A percentile compares a stretch with the other conserved stretches of the same genome.
Evolutionary conservation across 2,888 invertebrate genomes (phyloP).

Genomic region (Nemurella pictetii): DNA sequence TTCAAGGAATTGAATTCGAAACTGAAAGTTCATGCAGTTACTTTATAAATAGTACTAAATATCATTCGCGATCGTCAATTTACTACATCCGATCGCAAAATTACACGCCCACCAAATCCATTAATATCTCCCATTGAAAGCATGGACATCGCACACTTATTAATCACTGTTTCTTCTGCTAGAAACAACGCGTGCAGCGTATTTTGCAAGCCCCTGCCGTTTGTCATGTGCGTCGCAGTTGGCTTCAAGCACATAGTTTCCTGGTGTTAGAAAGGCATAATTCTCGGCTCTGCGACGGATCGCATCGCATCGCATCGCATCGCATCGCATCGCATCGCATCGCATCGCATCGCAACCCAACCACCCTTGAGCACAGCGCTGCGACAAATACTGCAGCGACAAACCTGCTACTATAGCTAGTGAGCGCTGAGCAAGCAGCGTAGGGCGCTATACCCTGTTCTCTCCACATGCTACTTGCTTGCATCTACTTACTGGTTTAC

Average conservation of each 20-base stretch:
- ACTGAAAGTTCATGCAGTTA: background rate
- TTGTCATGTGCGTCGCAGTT: slow-evolving; percentile 3
- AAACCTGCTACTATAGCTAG: background rate
- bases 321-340: background rate
- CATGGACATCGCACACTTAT: background rate
- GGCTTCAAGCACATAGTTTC: background rate
- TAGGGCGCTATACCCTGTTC: background rate
- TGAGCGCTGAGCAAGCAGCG: too few relatives aligned
- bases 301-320: background rate
- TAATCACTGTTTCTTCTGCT: background rate
- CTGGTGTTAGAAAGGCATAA: background rate
- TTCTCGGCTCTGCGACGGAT: background rate
- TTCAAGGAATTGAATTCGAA: background rate
- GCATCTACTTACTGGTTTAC: background rate
- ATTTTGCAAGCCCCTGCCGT: background rate
- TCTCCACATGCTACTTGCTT: background rate
- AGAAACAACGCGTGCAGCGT: background rate
- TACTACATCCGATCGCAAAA: background rate
- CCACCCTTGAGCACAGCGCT: background rate
- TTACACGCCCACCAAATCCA: background rate
- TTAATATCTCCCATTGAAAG: background rate
- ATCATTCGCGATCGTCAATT: background rate
- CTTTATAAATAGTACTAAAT: background rate
- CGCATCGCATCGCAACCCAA: background rate
- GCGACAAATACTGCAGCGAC: background rate